Evolutionary conservation across 2,888 invertebrate species (phyloP).

Genomic region (Harpalus rubripes): DNA sequence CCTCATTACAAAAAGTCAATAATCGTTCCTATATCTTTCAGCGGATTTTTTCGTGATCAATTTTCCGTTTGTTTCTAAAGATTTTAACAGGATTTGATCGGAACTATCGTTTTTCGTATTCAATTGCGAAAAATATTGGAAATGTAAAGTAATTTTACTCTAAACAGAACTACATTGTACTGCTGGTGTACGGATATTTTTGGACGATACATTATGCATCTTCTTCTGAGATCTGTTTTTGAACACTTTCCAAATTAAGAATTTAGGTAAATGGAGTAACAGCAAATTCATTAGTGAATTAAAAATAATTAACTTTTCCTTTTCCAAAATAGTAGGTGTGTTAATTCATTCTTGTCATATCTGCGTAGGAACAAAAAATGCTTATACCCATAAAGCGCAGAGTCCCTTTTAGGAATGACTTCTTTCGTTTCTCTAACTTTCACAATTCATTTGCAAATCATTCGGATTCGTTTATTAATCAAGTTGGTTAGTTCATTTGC

Average conservation of each 20-base stretch:
- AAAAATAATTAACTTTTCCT: not conserved
- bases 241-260: not conserved
- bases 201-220: too few species aligned
- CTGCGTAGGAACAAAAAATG: slow-evolving; percentile 51
- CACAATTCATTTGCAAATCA: slow-evolving; percentile 51
- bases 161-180: too few species aligned
- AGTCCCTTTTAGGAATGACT: slow-evolving; percentile 28
- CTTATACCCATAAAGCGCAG: slow-evolving; percentile 33
- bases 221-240: too few species aligned
- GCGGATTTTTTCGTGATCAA: too few species aligned
- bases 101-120: too few species aligned
- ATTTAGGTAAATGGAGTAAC: not conserved
- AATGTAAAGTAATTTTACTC: too few species aligned
- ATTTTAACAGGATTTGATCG: too few species aligned
- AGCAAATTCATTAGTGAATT: not conserved
- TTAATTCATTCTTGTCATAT: slow-evolving; percentile 31
- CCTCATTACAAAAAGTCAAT: too few species aligned
- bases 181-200: too few species aligned
- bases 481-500: slow-evolving; percentile 37
- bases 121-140: too few species aligned
- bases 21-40: too few species aligned
- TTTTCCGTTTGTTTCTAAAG: too few species aligned
- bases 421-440: slow-evolving; percentile 55
- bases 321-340: slow-evolving; percentile 12
- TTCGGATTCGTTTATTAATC: slow-evolving; percentile 42